phyloP scores from a whole-genome alignment of 2,113 vertebrate genomes.

The Coptodon bakossiorum region DNA sequence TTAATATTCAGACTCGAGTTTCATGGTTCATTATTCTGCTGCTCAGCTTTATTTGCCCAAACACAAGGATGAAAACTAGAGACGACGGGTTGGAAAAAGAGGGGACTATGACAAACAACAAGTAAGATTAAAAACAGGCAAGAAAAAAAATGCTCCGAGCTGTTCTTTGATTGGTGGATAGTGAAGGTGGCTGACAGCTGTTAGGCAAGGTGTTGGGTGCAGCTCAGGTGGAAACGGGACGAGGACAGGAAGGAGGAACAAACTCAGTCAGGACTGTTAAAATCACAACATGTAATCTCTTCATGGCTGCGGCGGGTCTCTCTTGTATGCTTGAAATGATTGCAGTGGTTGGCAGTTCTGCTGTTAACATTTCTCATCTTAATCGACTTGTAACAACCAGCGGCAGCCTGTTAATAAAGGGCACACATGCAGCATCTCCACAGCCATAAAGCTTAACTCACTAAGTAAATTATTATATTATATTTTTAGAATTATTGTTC shows the following conservation, averaged over 20 bases:
- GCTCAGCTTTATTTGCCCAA: background rate
- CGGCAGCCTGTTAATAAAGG: background rate
- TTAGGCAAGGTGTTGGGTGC: background rate
- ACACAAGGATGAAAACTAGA: background rate
- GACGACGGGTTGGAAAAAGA: background rate
- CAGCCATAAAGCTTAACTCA: background rate
- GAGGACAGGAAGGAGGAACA: background rate
- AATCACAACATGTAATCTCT: background rate
- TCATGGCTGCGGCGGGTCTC: background rate
- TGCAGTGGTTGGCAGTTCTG: background rate
- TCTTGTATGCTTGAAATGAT: background rate
- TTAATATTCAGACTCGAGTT: background rate
- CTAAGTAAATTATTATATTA: background rate
- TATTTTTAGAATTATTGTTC: background rate
- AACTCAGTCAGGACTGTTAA: background rate
- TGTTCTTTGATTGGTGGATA: background rate
- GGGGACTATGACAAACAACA: background rate
- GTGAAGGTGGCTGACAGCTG: background rate
- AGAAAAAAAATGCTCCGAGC: background rate
- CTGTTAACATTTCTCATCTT: background rate
- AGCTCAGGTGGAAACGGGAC: background rate
- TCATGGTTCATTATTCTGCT: background rate
- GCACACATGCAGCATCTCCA: background rate
- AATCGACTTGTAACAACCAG: background rate
- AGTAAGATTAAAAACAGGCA: background rate